Conservation (phyloP, 2,113 vertebrate genomes). For the Argyrosomus japonicus region DNA sequence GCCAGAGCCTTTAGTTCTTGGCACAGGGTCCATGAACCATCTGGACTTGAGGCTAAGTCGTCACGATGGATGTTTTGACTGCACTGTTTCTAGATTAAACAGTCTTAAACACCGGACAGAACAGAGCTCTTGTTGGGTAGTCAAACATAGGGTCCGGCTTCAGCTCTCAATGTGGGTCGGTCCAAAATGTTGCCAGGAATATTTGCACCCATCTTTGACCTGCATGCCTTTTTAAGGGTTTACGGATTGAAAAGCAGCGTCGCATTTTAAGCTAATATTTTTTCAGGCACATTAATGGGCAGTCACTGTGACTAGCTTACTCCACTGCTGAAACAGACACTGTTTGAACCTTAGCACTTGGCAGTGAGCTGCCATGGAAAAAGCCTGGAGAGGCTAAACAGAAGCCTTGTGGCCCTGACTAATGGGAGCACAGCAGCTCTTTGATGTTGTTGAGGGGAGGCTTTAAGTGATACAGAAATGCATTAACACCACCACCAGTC, state of each 20-base stretch:
- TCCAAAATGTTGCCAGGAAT: conserved; percentile 11
- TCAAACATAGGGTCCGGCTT: conserved; percentile 42
- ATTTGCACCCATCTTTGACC: conserved; percentile 18
- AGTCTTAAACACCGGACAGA: conserved; percentile 42
- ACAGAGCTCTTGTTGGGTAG: conserved; percentile 37
- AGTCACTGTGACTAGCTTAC: conserved; percentile 45
- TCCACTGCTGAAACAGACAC: conserved; percentile 47
- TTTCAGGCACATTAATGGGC: conserved; percentile 44
- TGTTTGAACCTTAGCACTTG: conserved; percentile 58
- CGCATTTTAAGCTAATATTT: conserved; percentile 7
- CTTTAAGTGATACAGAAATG: conserved; percentile 50
- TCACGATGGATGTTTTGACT: conserved; percentile 78
- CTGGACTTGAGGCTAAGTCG: conserved; percentile 72
- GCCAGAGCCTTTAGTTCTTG: conserved; percentile 69
- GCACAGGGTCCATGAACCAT: conserved; percentile 69
- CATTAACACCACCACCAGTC: conserved; percentile 32
- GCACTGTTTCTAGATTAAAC: conserved; percentile 67
- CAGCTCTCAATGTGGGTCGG: neutral
- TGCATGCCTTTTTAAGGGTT: neutral
- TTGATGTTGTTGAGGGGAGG: conserved; percentile 52
- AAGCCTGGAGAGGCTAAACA: conserved; percentile 63
- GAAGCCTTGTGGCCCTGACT: conserved; percentile 56
- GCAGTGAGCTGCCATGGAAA: conserved; percentile 50
- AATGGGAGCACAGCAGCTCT: conserved; percentile 64
- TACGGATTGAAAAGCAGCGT: conserved; percentile 16